A percentile compares a stretch with the other conserved stretches of the same genome.
phyloP scores from a whole-genome alignment of 2,888 invertebrate species.

The Stratiomys singularior region DNA sequence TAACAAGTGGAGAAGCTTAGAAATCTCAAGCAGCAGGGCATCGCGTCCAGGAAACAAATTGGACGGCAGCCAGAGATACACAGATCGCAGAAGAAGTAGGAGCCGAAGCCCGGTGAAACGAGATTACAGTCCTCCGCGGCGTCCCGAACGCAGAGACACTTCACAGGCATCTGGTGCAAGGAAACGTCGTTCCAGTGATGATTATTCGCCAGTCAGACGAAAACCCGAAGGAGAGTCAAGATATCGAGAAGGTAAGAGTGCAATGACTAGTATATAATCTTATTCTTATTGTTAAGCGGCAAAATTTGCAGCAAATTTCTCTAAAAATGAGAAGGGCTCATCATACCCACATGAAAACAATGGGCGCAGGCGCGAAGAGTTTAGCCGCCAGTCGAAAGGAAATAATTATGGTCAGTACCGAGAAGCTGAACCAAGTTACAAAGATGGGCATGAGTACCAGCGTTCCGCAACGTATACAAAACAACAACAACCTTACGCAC shows the following conservation, averaged over 20 bases:
- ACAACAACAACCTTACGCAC: background rate
- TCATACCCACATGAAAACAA: conserved; percentile 5
- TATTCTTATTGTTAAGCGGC: conserved; percentile 38
- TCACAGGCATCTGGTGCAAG: background rate
- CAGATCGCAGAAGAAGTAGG: conserved; percentile 9
- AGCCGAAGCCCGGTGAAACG: background rate
- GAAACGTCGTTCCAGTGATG: conserved; percentile 23
- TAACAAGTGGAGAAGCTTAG: conserved; percentile 61
- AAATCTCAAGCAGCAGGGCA: conserved; percentile 33
- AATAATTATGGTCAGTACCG: background rate
- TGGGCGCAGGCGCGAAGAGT: conserved; percentile 25
- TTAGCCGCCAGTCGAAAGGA: background rate
- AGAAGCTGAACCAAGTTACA: background rate
- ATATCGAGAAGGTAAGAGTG: conserved; percentile 25
- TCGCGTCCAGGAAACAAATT: conserved; percentile 25
- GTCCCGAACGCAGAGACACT: background rate
- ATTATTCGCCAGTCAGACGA: conserved; percentile 28
- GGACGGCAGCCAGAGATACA: background rate
- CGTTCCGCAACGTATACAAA: background rate
- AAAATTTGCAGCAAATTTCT: conserved; percentile 41
- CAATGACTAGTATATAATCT: conserved; percentile 11
- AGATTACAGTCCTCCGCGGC: conserved; percentile 27
- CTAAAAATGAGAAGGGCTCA: conserved; percentile 20
- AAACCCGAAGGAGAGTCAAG: conserved; percentile 11
- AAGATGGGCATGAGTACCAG: background rate